Evolutionary conservation across 2,888 invertebrate species (phyloP), one percentile per base, ranked within the genome.

Genomic region (Tetramorium bicarinatum): DNA sequence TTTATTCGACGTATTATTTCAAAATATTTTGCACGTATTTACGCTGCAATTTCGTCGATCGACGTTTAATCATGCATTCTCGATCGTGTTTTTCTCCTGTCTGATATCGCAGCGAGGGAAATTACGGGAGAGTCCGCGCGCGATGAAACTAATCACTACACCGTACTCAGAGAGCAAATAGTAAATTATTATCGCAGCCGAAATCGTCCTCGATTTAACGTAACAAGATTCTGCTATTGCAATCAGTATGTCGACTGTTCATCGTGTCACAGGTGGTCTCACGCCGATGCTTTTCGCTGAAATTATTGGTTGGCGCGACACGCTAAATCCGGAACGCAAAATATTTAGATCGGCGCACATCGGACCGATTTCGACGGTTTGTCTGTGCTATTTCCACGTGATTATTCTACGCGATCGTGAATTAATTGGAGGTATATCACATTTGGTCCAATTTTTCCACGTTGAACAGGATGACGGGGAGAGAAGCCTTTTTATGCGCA

Each of bases 381-480:
- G 34, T 56, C 34, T 59, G 38, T 61, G 66, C 21, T 69, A 69
- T 77, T 69, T 69, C 29, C 56, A 4, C 18, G 47, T 25, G 56
- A 44, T 41, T 71, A 47, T 80, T 87, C 72, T 82, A 61, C 64
- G 72, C 64, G 76, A 66, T 69, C 71, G 87, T 86, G 90, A 89
- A 90, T 90, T 84, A 90, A 91, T 91, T 90, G 90, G 90, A 90
- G 80, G 82, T 83, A 90, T 84, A 88, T 74, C 82, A 83, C 15
- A 64, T 84, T 71, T 87, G 88, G 91, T 86, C 86, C 87, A 90
- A 89, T 91, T 91, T 90, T 91, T 87, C 59, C 87, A 82, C 86
- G 72, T 83, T 72, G 75, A 67, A 54, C 38, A 52, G 41, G 44
- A 29, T 62, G 34, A 52, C n/a, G 7, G 52, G 41, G 49, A 1